A percentile compares a stretch with the other conserved stretches of the same genome.
These are phyloP conservation scores for Allolobophora icterica DNA, from an alignment of 2,888 invertebrate species.

Conservation along the genomic window DNA sequence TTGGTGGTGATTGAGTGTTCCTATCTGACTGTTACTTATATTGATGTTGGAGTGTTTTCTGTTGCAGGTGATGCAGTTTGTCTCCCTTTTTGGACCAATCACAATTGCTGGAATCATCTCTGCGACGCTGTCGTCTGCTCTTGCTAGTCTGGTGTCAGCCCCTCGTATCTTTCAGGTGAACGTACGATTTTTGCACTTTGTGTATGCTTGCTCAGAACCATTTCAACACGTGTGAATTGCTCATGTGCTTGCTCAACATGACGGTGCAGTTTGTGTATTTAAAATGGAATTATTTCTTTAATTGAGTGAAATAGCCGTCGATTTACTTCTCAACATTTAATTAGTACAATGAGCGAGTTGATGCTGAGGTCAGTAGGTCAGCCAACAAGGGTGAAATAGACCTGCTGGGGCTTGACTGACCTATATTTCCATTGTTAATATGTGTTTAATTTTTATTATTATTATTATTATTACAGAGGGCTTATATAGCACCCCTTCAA, in stretches of 20 bases:
- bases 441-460: no score
- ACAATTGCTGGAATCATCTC: constrained; percentile 96
- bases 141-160: constrained; percentile 92
- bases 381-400: no score
- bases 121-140: constrained; percentile 91
- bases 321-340: no score
- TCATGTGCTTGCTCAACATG: neutral
- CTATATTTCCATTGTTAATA: no score
- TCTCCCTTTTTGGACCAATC: constrained; percentile 79
- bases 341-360: no score
- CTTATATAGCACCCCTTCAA: no score
- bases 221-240: neutral
- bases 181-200: neutral
- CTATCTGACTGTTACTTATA: neutral
- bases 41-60: neutral
- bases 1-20: neutral
- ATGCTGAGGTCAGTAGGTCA: no score
- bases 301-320: no score
- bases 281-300: neutral
- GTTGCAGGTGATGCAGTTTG: constrained; percentile 63
- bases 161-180: constrained; percentile 74
- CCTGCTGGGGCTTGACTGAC: no score
- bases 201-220: neutral
- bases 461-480: no score
- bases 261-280: neutral